Base-by-base conservation (phyloP, 2,113 vertebrate species). In the Phylloscopus trochiloides region DNA sequence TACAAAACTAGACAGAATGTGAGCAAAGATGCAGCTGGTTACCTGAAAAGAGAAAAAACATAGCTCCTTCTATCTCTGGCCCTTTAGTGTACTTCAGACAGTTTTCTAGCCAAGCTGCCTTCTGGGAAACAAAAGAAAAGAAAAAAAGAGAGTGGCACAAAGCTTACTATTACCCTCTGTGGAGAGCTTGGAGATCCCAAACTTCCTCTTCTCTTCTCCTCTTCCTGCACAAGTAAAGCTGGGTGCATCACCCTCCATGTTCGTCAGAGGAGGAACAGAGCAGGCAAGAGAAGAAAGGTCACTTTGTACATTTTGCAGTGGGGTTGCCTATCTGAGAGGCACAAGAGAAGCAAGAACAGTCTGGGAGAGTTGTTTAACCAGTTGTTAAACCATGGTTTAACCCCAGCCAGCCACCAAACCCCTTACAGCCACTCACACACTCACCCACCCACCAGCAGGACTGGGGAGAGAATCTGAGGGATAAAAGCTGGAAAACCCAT, bases 381-480 rank as follows among this genome's bases (percentile, higher is more conserved):
- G n/a, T n/a, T n/a, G n/a, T n/a, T n/a, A n/a, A n/a, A n/a, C 15
- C 13, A 5, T 31, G n/a, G 22, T n/a, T 70, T 54, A 62, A 70
- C 6, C 34, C 14, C 29, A 61, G 47, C 38, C 54, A 47, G 5
- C 3, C 40, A 47, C 54, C 52, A 61, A 67, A 36, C 6, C 25
- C 19, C 24, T 54, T 1, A 0, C 24, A 54, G 29, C 9, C 29
- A 17, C 20, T 61, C 1, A 0, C 68, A 51, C 32, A 6, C 28
- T n/a, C 13, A 6, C 29, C 14, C 29, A 6, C 29, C 11, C 29
- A 32, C 11, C n/a, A 48, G 47, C 0, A 0, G n/a, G 29, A 42
- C 4, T 14, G 4, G 24, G 47, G 24, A 61, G 17, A 68, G 5
- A 75, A 61, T 47, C 17, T 4, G 14, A 68, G 54, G 25, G 29